Percentiles rank a stretch among this genome's conserved stretches.
These are phyloP conservation scores for Rhipidura dahli DNA, from an alignment of 2,113 vertebrate genomes.

Conservation along the genomic window DNA sequence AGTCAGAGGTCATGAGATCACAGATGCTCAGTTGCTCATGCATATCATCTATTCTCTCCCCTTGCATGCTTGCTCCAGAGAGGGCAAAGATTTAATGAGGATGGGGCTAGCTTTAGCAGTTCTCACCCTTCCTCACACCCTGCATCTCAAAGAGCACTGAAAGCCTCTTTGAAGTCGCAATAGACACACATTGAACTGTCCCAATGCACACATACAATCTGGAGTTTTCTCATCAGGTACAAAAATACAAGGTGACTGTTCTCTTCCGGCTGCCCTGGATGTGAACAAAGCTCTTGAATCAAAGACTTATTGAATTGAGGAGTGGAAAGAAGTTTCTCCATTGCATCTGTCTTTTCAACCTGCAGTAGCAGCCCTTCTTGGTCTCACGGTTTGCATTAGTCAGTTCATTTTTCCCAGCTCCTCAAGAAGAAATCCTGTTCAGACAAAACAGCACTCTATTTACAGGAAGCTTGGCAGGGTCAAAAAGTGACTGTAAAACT, in stretches of 20 bases:
- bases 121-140: conserved; percentile 61
- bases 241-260: conserved; percentile 47
- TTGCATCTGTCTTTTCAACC: neutral
- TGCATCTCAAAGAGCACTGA: conserved; percentile 50
- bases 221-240: conserved; percentile 48
- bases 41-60: conserved; percentile 47
- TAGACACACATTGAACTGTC: conserved; percentile 46
- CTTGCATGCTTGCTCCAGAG: neutral
- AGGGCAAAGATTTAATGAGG: conserved; percentile 55
- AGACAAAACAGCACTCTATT: neutral
- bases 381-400: neutral
- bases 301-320: neutral
- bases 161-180: conserved; percentile 63
- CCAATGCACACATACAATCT: conserved; percentile 55
- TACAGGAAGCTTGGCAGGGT: conserved; percentile 41
- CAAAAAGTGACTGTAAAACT: neutral
- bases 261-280: conserved; percentile 34
- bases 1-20: conserved; percentile 50
- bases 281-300: conserved; percentile 26
- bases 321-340: conserved; percentile 5
- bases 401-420: neutral
- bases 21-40: conserved; percentile 51
- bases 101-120: conserved; percentile 49
- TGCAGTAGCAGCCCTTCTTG: neutral
- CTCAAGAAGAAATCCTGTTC: conserved; percentile 19